Conservation (phyloP, 2,113 vertebrate genomes). For the Tragulus kanchil region DNA sequence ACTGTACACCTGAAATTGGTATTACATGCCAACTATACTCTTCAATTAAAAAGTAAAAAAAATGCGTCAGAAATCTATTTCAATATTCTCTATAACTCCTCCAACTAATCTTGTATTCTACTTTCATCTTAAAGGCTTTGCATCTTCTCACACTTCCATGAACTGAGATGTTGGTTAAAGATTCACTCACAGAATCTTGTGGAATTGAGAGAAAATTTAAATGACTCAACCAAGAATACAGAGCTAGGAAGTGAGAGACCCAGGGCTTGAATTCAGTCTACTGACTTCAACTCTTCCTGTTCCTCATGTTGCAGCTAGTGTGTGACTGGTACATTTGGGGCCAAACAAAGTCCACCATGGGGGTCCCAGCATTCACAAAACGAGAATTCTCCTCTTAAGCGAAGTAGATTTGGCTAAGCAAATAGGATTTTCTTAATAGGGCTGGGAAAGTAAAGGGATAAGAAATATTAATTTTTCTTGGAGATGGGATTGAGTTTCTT, state of each 20-base stretch:
- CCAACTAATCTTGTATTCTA: background rate
- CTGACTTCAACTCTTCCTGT: background rate
- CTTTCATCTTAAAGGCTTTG: background rate
- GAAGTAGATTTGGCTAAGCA: background rate
- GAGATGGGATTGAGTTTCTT: background rate
- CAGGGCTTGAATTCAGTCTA: background rate
- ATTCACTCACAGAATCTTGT: background rate
- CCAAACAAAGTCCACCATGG: background rate
- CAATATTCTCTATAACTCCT: background rate
- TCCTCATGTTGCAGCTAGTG: background rate
- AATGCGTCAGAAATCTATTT: conserved; percentile 25
- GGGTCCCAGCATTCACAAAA: background rate
- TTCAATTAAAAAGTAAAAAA: background rate
- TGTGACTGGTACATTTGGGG: background rate
- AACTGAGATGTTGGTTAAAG: background rate
- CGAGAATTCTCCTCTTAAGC: background rate
- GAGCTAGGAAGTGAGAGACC: background rate
- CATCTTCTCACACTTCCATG: background rate
- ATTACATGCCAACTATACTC: background rate
- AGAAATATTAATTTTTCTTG: background rate
- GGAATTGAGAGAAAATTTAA: background rate
- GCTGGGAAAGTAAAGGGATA: background rate
- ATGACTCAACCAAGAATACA: background rate
- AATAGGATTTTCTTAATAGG: background rate
- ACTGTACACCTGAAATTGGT: background rate